A percentile compares a stretch with the other conserved stretches of the same genome.
Conservation (phyloP, 2,113 vertebrate species). For the Dipodomys merriami region DNA sequence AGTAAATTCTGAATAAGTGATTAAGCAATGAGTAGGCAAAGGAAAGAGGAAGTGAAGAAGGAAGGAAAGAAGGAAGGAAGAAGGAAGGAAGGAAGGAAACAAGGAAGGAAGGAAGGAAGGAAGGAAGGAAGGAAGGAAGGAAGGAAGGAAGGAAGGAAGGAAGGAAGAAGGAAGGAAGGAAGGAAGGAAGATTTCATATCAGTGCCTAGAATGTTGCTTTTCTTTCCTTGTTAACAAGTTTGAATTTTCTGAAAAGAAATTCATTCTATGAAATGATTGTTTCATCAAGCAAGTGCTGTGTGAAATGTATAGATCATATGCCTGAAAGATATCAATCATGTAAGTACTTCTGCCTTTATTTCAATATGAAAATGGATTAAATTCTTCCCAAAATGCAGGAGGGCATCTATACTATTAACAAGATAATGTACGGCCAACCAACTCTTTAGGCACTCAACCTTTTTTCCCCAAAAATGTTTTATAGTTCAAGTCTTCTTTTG, state of each 20-base stretch:
- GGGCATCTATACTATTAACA: not conserved
- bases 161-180: not conserved
- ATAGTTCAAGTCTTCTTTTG: not conserved
- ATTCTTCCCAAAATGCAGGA: not conserved
- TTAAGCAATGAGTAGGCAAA: not conserved
- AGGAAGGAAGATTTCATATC: not conserved
- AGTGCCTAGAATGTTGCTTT: not conserved
- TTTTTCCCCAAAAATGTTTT: not conserved
- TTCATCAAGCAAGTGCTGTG: not conserved
- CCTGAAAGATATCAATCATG: not conserved
- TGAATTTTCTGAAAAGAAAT: not conserved
- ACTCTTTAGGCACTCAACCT: not conserved
- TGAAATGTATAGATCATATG: not conserved
- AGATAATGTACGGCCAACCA: not conserved
- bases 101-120: not conserved
- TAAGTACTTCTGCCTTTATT: not conserved
- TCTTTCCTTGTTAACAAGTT: conserved; percentile 18
- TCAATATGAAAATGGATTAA: not conserved
- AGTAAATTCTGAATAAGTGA: not conserved
- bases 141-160: too few relatives aligned
- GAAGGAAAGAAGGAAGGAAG: too few relatives aligned
- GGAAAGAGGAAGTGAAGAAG: not conserved
- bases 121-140: too few relatives aligned
- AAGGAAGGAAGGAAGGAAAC: too few relatives aligned
- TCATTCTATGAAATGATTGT: not conserved